Conservation (phyloP, 2,113 vertebrate species). For the Brachirus orientalis region DNA sequence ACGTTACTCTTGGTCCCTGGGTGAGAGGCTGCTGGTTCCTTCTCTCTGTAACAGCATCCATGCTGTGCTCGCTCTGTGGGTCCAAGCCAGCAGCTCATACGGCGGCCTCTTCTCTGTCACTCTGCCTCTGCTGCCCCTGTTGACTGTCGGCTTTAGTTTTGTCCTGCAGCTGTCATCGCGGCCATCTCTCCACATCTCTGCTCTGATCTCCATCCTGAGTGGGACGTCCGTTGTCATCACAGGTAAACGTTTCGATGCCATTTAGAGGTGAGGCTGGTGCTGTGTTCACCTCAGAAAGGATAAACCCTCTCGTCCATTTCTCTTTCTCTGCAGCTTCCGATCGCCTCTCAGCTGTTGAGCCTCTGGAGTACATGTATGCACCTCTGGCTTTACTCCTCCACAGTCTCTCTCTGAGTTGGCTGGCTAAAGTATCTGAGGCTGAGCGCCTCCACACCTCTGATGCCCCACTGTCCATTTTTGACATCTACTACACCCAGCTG, state of each 20-base stretch:
- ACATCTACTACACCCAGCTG: constrained; percentile 76
- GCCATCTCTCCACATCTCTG: constrained; percentile 43
- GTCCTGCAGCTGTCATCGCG: constrained; percentile 56
- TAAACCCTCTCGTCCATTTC: background rate
- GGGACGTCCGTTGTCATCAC: constrained; percentile 63
- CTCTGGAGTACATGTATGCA: constrained; percentile 78
- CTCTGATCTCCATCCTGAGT: constrained; percentile 63
- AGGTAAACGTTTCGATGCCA: constrained; percentile 66
- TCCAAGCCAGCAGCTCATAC: constrained; percentile 51
- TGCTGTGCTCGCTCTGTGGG: constrained; percentile 74
- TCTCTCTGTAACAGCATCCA: constrained; percentile 76
- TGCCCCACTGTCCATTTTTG: constrained; percentile 56
- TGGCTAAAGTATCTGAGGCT: constrained; percentile 71
- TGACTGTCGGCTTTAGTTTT: constrained; percentile 67
- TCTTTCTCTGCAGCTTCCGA: constrained; percentile 53
- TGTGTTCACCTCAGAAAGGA: background rate
- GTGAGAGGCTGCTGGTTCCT: constrained; percentile 78
- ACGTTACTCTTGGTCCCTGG: constrained; percentile 68
- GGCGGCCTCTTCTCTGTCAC: constrained; percentile 63
- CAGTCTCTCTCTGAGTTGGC: constrained; percentile 72
- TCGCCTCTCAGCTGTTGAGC: constrained; percentile 46
- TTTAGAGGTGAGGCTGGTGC: background rate
- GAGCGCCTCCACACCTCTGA: constrained; percentile 23
- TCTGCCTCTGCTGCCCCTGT: constrained; percentile 69
- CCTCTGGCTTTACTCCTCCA: constrained; percentile 78